phyloP scores from a whole-genome alignment of 2,797 vertebrate species.

The Glossophaga mutica region DNA sequence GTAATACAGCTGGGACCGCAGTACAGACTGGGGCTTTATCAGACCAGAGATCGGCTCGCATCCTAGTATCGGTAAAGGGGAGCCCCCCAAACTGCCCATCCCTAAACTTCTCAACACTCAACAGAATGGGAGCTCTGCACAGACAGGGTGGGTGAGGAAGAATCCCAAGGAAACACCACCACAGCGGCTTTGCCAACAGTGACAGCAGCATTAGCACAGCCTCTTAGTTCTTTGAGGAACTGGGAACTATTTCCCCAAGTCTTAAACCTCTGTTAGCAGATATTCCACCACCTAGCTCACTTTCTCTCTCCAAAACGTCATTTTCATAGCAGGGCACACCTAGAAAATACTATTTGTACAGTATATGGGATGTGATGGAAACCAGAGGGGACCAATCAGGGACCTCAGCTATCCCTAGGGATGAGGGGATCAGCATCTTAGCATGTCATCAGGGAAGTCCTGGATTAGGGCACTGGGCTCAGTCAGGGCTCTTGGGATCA shows the following conservation, averaged over 20 bases:
- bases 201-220: slow-evolving; percentile 4
- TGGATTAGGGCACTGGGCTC: background rate
- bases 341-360: slow-evolving; percentile 23
- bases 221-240: background rate
- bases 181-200: background rate
- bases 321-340: background rate
- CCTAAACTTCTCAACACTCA: slow-evolving; percentile 4
- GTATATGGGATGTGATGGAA: background rate
- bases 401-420: background rate
- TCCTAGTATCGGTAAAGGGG: background rate
- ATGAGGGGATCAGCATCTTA: background rate
- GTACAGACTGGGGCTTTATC: background rate
- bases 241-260: slow-evolving; percentile 33
- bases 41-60: slow-evolving; percentile 2
- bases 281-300: background rate
- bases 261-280: background rate
- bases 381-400: background rate
- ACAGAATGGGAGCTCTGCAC: background rate
- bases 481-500: background rate
- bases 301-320: slow-evolving; percentile 45
- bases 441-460: background rate
- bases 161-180: background rate
- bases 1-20: background rate
- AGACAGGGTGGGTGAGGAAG: background rate
- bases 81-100: background rate